Conservation (phyloP, 2,888 invertebrate species). For the Crioceris asparagi region DNA sequence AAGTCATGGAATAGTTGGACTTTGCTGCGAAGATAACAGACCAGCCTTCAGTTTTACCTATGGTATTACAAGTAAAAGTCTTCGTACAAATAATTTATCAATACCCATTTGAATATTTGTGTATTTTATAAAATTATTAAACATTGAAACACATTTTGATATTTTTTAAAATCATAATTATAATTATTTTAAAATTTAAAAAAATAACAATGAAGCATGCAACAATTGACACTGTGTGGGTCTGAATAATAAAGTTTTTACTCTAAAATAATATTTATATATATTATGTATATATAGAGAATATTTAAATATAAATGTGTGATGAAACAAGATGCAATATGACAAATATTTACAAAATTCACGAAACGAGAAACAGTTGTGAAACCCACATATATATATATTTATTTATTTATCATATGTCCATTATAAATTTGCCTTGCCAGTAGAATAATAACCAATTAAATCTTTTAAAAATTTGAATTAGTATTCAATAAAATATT, state of each 20-base stretch:
- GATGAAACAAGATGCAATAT: slow-evolving; percentile 13
- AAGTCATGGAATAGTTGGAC: too few species aligned
- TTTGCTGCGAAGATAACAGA: too few species aligned
- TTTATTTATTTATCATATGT: background rate
- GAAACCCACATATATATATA: slow-evolving; percentile 2
- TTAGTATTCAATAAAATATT: too few species aligned
- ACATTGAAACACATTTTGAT: too few species aligned
- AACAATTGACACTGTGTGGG: slow-evolving; percentile 25
- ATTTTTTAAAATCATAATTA: slow-evolving; percentile 21
- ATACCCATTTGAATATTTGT: too few species aligned
- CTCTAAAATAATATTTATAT: slow-evolving; percentile 16
- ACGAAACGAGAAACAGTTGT: background rate
- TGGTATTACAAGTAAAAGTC: too few species aligned
- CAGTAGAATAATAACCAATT: too few species aligned
- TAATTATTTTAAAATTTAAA: slow-evolving; percentile 23
- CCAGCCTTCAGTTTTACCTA: too few species aligned
- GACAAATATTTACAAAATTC: slow-evolving; percentile 13
- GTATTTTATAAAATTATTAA: too few species aligned
- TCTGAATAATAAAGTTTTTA: slow-evolving; percentile 21
- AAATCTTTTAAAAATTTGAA: too few species aligned
- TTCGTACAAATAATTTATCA: too few species aligned
- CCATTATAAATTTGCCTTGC: background rate
- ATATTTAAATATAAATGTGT: slow-evolving; percentile 16
- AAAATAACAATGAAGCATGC: slow-evolving; percentile 25
- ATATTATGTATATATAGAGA: slow-evolving; percentile 14